Evolutionary conservation across 2,888 invertebrate genomes (phyloP).

Genomic region (Nysson spinosus): DNA sequence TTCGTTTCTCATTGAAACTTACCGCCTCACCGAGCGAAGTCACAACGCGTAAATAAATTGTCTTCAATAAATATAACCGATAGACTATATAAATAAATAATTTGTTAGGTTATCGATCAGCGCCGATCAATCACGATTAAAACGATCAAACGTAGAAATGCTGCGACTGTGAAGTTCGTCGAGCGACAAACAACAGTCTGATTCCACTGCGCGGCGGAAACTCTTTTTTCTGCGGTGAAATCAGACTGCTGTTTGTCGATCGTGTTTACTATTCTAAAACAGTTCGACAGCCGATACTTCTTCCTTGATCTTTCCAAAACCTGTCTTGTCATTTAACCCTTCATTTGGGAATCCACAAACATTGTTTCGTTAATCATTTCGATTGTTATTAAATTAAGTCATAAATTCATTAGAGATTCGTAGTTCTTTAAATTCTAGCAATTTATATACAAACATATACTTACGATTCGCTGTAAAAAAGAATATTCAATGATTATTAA

Average conservation of each 20-base stretch:
- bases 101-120: conserved; percentile 25
- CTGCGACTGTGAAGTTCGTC: conserved; percentile 16
- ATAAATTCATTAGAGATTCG: no score
- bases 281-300: conserved; percentile 24
- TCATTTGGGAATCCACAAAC: no score
- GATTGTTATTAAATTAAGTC: no score
- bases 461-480: no score
- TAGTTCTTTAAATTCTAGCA: no score
- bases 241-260: conserved; percentile 13
- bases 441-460: no score
- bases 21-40: conserved; percentile 27
- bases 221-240: neutral
- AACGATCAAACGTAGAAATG: conserved; percentile 43
- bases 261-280: conserved; percentile 29
- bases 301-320: no score
- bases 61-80: conserved; percentile 74
- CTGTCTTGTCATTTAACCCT: no score
- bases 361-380: no score
- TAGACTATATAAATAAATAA: conserved; percentile 76
- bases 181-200: neutral
- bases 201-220: neutral
- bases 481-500: no score
- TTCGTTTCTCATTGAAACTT: conserved; percentile 9
- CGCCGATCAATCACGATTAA: conserved; percentile 22
- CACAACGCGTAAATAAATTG: conserved; percentile 68